Percentiles rank a stretch among this genome's conserved stretches.
phyloP scores from a whole-genome alignment of 1,140 invertebrate genomes.

The Halictus rubicundus region DNA sequence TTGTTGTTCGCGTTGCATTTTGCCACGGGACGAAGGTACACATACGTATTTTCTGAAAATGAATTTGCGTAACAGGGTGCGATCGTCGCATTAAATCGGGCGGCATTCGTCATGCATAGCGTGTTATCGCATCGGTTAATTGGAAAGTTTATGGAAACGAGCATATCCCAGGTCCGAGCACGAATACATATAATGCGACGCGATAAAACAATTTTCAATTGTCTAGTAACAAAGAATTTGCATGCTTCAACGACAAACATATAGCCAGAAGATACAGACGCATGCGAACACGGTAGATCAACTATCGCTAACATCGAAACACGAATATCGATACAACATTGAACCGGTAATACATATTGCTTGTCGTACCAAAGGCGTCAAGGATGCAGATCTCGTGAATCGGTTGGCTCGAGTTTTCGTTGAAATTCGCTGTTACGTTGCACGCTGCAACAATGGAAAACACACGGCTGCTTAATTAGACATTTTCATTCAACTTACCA shows the following conservation, averaged over 20 bases:
- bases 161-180: background rate
- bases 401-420: constrained; percentile 56
- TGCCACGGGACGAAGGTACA: too few species aligned
- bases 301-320: background rate
- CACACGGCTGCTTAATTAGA: background rate
- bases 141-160: background rate
- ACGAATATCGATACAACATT: constrained; percentile 35
- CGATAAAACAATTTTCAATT: background rate
- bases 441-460: constrained; percentile 74
- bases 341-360: constrained; percentile 40
- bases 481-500: background rate
- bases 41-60: too few species aligned
- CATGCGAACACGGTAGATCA: background rate
- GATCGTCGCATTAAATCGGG: background rate
- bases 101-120: background rate
- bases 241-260: background rate
- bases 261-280: background rate
- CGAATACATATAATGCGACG: background rate
- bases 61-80: background rate
- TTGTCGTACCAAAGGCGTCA: constrained; percentile 74
- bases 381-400: constrained; percentile 74
- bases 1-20: too few species aligned
- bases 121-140: too few species aligned
- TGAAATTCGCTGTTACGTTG: constrained; percentile 59
- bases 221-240: background rate